Conservation (phyloP, 2,113 vertebrate genomes). For the Engystomops pustulosus region DNA sequence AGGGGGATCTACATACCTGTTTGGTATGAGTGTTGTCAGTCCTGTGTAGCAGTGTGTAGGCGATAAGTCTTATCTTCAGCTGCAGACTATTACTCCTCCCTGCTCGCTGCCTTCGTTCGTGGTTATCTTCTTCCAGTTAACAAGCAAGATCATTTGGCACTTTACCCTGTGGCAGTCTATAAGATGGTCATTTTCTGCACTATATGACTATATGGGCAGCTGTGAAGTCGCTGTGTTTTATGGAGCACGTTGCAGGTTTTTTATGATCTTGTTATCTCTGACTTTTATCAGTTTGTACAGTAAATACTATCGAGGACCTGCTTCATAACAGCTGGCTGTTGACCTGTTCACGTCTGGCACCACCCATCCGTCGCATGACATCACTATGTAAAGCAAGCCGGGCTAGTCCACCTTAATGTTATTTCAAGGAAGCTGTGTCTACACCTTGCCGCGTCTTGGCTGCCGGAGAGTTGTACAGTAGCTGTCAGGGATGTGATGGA, state of each 20-base stretch:
- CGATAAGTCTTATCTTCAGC: slow-evolving; percentile 70
- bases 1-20: neutral
- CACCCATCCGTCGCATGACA: slow-evolving; percentile 75
- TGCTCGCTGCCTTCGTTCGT: slow-evolving; percentile 34
- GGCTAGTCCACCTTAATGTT: slow-evolving; percentile 63
- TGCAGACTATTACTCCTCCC: slow-evolving; percentile 61
- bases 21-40: slow-evolving; percentile 16
- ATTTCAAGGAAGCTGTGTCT: slow-evolving; percentile 69
- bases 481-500: slow-evolving; percentile 45
- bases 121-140: slow-evolving; percentile 55
- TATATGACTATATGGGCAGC: neutral
- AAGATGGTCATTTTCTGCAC: neutral
- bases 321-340: slow-evolving; percentile 82
- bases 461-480: slow-evolving; percentile 28
- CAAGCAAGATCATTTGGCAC: neutral
- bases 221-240: neutral
- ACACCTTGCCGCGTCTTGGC: slow-evolving; percentile 47
- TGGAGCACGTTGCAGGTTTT: slow-evolving; percentile 48
- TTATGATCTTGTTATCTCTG: slow-evolving; percentile 62
- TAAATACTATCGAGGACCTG: slow-evolving; percentile 81
- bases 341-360: slow-evolving; percentile 67
- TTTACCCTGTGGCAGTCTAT: neutral
- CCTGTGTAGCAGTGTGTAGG: slow-evolving; percentile 61
- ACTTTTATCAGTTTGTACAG: slow-evolving; percentile 79
- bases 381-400: slow-evolving; percentile 70